Base-by-base conservation (phyloP, 2,113 vertebrate genomes). In the Poeciliopsis retropinna region DNA sequence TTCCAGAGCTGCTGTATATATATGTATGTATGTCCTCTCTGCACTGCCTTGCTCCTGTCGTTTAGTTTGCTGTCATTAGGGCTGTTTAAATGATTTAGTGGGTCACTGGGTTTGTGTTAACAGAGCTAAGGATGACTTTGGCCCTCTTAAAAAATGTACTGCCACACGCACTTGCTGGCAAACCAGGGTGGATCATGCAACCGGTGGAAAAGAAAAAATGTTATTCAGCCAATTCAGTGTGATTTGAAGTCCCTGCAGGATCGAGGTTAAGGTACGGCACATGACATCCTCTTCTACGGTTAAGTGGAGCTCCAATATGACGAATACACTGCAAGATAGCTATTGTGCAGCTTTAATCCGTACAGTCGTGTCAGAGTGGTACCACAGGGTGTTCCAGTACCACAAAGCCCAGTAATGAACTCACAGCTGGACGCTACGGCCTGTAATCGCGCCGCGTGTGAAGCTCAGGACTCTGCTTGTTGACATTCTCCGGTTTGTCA, bases 41-140 rank as follows among this genome's bases (percentile, higher is more conserved):
- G 29, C n/a, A 27, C 30, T 17, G 22, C 60, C 63, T 64, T 66
- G 28, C 25, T 5, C 39, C 41, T 32, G 2, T 34, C 28, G 25
- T 62, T 77, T 80, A 79, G 70, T 22, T 69, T 37, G 34, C 47
- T 57, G 62, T 84, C 63, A 88, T 78, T 80, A 79, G 70, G 13
- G 72, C 57, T 57, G 62, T 84, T 64, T 65, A 64, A 54, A 67
- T 51, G 73, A 64, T 44, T 78, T 72, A 47, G 22, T 83, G 72
- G 80, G 78, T 83, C 78, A 78, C 30, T 64, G 65, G 27, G 75
- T 66, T 67, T 37, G 60, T 76, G 78, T 51, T 64, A 22, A 63
- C 67, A 30, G 32, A 34, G 51, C 51, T 29, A 41, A 66, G 67
- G 67, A 44, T 17, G 61, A n/a, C 41, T 37, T 61, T 9, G 67